Base-by-base conservation (phyloP, 2,888 invertebrate species). In the Alentia gelatinosa region DNA sequence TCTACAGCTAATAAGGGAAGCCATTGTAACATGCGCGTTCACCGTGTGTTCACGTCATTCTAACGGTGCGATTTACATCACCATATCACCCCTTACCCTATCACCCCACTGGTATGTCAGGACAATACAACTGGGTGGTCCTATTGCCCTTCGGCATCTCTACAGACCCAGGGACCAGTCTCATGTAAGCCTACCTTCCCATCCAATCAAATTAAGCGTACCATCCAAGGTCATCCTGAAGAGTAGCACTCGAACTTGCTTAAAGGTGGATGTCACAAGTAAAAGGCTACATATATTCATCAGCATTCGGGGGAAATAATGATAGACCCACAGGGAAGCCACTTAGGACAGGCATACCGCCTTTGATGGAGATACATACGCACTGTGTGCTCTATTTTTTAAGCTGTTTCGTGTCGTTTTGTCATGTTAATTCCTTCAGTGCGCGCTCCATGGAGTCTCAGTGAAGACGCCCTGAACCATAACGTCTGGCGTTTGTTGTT, bases 131-230 rank as follows among this genome's bases (percentile, higher is more conserved):
- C 79, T 37, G 79, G 79, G 79, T 79, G 79, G 79, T 79, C 79
- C 79, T 23, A 35, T 79, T 79, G 39, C 30, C 74, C 74, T 4
- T 15, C 5, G 74, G 74, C 74, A 33, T 74, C 30, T 5, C 5
- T 9, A 26, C 5, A 63, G 63, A 63, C 63, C 15, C 63, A 12
- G 26, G 63, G 5, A 19, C 15, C 15, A 12, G n/a, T 5, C 63
- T 9, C 5, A 5, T 19, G n/a, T 19, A n/a, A n/a, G 26, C n/a
- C 3, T 4, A 79, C 7, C 23, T 7, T 79, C 79, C 39, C 37
- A 79, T 12, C 79, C 79, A 79, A 79, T 79, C 37, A 79, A 79
- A 79, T 79, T 23, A 79, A n/a, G 37, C 39, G 9, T 79, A 79
- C 75, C 35, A 37, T 79, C 1, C 12, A 12, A 63, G 63, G 23